Base-by-base conservation (phyloP, 2,797 vertebrate species). In the Brachyalestes nurse region DNA sequence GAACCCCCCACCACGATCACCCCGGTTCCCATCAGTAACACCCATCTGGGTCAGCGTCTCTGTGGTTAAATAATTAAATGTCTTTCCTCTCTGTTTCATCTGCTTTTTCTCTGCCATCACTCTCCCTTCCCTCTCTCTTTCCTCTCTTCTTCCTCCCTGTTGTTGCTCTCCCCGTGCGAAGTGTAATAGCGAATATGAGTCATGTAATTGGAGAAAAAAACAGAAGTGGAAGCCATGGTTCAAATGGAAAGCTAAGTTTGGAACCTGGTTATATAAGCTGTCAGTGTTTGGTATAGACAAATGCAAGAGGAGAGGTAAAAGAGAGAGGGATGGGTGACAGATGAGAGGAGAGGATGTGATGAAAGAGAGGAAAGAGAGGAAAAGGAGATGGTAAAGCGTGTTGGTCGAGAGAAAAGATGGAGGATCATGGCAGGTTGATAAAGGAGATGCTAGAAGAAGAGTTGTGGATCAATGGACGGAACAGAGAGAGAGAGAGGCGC, bases 121-220 rank as follows among this genome's bases (percentile, higher is more conserved):
- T 65, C n/a, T 66, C 75, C 17, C 61, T 75, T 9, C 72, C 79
- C 61, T 80, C 49, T 72, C 53, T 12, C 70, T 75, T 14, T 65
- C 70, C 16, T 74, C 88, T 81, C 88, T 85, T 83, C 47, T 80
- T 86, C 89, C 62, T 53, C 67, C 80, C 81, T 80, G 86, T 88
- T 89, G 90, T 91, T 89, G 87, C 90, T 91, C 87, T 86, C 88
- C 89, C 75, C 80, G 75, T 83, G 86, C 90, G 88, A 92, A 93
- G 89, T 89, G 91, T 90, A 92, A 88, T 89, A 92, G 91, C 90
- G 92, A 91, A 92, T 92, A 91, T 93, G 92, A 94, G 89, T 94
- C 92, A 94, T 92, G 93, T 92, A 92, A 83, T 83, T 78, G 89
- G 88, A 88, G 88, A 88, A 88, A 90, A 84, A 91, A 91, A 91